Base-by-base conservation (phyloP, 2,888 invertebrate species). In the Amblyteles armatorius region DNA sequence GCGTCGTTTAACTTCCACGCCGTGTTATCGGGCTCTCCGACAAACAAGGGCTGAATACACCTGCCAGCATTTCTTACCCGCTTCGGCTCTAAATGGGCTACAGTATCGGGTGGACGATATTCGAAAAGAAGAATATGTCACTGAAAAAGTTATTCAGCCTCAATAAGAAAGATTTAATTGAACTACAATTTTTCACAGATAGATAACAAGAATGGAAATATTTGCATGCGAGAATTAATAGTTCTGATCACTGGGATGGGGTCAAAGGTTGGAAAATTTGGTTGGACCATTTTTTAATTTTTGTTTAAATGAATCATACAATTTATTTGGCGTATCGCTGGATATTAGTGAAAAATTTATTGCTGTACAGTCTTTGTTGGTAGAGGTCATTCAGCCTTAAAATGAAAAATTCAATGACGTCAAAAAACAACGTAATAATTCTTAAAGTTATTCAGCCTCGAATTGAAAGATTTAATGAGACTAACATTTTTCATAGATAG, bases 31-130 rank as follows among this genome's bases (percentile, higher is more conserved):
- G 52, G 52, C 22, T 26, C 19, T 16, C 60, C 13, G 60, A 60
- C 60, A 16, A 60, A 60, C 60, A 6, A 60, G 29, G 16, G 16
- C 16, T 33, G 7, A 60, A 60, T 60, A 60, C 60, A 60, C 60
- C 60, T 60, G 60, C 60, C 16, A 60, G 33, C 16, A n/a, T 19
- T 60, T 60, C 2, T 60, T 29, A 33, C 13, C 60, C 6, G 16
- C 29, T 60, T 29, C 29, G 3, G 52, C 5, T 26, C 6, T 60
- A 60, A 60, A 29, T 7, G 29, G 33, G 29, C 29, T 11, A 5
- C 6, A 33, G 11, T 60, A 29, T 60, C 29, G 29, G 16, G 13
- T 16, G 29, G 16, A 60, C 22, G 22, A 22, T 57, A 22, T 57
- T 29, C 13, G 11, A 60, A 60, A n/a, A 16, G 4, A 16, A 60